Evolutionary conservation across 2,888 invertebrate species (phyloP).

Genomic region (Cephus spinipes): DNA sequence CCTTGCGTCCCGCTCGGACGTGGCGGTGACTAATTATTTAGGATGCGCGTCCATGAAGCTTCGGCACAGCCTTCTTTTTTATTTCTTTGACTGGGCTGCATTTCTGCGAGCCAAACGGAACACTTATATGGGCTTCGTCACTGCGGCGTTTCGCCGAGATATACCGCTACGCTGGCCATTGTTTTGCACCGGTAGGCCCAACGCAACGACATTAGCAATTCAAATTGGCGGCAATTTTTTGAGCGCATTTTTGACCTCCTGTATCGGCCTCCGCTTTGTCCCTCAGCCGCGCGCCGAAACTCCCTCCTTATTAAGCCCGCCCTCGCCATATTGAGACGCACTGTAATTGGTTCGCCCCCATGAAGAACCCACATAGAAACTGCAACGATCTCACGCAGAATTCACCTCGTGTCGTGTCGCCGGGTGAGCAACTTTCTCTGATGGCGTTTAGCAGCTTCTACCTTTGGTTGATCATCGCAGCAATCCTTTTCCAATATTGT

Average conservation of each 20-base stretch:
- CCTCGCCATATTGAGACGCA: constrained; percentile 63
- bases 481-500: too few species aligned
- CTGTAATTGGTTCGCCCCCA: constrained; percentile 39
- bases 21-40: constrained; percentile 65
- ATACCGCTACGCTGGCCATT: constrained; percentile 63
- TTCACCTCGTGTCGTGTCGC: too few species aligned
- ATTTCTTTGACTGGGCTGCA: constrained; percentile 53
- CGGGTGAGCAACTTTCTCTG: too few species aligned
- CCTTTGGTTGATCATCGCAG: too few species aligned
- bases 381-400: too few species aligned
- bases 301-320: constrained; percentile 65
- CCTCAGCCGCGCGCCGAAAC: constrained; percentile 55
- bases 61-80: constrained; percentile 37
- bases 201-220: constrained; percentile 63
- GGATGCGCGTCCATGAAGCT: constrained; percentile 49
- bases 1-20: constrained; percentile 31
- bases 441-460: too few species aligned
- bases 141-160: constrained; percentile 55
- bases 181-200: constrained; percentile 59
- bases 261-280: constrained; percentile 59
- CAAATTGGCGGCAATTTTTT: constrained; percentile 68
- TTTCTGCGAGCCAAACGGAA: constrained; percentile 64
- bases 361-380: not conserved
- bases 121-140: constrained; percentile 66
- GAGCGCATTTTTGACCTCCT: constrained; percentile 68